Base-by-base conservation (phyloP, 2,797 vertebrate genomes). In the Spondyliosoma cantharus region DNA sequence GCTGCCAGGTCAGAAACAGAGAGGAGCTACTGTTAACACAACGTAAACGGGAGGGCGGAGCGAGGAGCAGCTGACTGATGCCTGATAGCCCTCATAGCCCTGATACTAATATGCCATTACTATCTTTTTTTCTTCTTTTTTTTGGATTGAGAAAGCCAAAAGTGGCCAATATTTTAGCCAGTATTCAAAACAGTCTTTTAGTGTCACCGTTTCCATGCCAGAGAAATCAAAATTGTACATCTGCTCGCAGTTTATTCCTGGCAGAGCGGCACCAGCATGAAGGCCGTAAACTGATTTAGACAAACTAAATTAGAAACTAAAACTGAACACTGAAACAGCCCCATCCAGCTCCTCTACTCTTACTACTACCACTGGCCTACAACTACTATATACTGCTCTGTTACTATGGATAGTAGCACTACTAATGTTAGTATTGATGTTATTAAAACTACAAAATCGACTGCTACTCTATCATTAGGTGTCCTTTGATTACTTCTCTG, bases 1-100 rank as follows among this genome's bases (percentile, higher is more conserved):
- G 96, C 96, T 97, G 89, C 62, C 48, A 24, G 79, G 70, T 85
- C 60, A 89, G 58, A 89, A 73, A 85, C 37, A 71, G 48, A 86
- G 49, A 67, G n/a, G 52, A 76, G 56, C 52, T n/a, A 20, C 68
- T 54, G 75, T 79, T 65, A 37, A 70, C 57, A 50, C 25, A 12
- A 37, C 17, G 75, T 74, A 74, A 80, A 73, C 76, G 68, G 37
- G 19, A n/a, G 4, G 13, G 25, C 20, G 58, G 22, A 15, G 20
- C 50, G 27, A 57, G 7, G n/a, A n/a, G 43, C 14, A 53, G 13
- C 37, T 37, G 37, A 37, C 8, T 37, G 37, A 8, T 8, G 32
- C 32, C 32, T 17, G 13, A 19, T 48, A 49, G 5, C 50, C 42
- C 54, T 46, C 53, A 61, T 37, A 80, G 56, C 5, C 56, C 42